Conservation (phyloP, 1,140 invertebrate genomes). For the Tetranychus cinnabarinus region DNA sequence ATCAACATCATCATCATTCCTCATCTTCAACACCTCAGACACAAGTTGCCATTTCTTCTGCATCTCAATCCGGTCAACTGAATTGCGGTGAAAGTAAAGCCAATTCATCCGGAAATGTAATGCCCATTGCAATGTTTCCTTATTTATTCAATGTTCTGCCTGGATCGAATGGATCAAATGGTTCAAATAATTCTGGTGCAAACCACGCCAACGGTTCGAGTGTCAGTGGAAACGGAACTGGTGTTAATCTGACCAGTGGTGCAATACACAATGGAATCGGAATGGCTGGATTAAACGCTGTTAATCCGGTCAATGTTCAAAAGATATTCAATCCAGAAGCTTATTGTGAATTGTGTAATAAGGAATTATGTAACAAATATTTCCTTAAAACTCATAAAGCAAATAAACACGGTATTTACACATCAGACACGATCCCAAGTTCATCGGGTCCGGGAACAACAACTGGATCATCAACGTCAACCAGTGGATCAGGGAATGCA, state of each 20-base stretch:
- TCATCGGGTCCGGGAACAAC: constrained; percentile 1
- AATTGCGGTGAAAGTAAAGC: too few relatives aligned
- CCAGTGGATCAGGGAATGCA: not conserved
- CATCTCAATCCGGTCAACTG: too few relatives aligned
- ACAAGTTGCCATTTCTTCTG: too few relatives aligned
- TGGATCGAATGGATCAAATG: constrained; percentile 5
- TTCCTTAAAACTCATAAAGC: constrained; percentile 93
- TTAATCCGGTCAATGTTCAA: not conserved
- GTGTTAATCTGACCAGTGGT: constrained; percentile 25
- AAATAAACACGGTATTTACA: constrained; percentile 60
- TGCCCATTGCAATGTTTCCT: too few relatives aligned
- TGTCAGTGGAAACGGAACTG: constrained; percentile 7
- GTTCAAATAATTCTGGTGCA: constrained; percentile 1
- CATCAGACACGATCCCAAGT: not conserved
- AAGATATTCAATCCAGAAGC: constrained; percentile 77
- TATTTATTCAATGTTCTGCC: too few relatives aligned
- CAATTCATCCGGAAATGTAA: too few relatives aligned
- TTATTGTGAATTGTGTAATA: constrained; percentile 43
- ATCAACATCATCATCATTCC: not conserved
- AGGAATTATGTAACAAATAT: constrained; percentile 80
- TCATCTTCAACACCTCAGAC: not conserved
- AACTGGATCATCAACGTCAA: not conserved
- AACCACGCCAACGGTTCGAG: not conserved
- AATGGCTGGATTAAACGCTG: too few relatives aligned
- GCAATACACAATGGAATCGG: not conserved